Percentiles rank a stretch among this genome's conserved stretches.
Conservation (phyloP, 2,113 vertebrate genomes). For the Phalacrocorax aristotelis region DNA sequence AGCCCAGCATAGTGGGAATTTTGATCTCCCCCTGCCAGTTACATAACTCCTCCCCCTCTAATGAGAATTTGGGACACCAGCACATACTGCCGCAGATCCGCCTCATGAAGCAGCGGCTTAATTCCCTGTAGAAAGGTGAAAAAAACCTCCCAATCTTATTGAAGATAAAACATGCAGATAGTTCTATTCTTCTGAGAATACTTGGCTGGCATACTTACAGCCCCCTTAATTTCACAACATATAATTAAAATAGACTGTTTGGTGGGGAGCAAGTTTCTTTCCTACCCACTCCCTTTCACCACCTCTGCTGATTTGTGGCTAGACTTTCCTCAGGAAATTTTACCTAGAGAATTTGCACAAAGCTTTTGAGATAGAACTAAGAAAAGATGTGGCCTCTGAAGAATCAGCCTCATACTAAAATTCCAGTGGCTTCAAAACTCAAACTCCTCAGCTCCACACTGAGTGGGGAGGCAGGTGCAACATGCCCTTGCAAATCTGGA, state of each 20-base stretch:
- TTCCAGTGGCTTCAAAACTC: neutral
- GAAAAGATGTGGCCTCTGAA: neutral
- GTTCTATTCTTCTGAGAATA: neutral
- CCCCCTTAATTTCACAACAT: neutral
- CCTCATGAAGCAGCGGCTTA: neutral
- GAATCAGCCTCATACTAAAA: neutral
- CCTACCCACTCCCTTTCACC: neutral
- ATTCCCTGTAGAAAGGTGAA: neutral
- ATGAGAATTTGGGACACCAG: neutral
- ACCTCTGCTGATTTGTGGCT: neutral
- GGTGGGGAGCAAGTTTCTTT: neutral
- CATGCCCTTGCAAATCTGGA: fast-evolving
- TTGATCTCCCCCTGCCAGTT: neutral
- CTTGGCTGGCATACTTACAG: neutral
- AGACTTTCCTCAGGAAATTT: neutral
- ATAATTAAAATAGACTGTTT: neutral
- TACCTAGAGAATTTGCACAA: neutral
- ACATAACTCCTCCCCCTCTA: neutral
- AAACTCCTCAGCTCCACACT: neutral
- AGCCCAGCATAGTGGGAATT: neutral
- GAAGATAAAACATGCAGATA: neutral
- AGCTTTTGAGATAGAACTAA: neutral
- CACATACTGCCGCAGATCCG: neutral
- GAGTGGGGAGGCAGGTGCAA: neutral
- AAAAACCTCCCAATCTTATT: fast-evolving